Evolutionary conservation across 1,140 invertebrate species (phyloP).

Genomic region (Drosophila oshimai): DNA sequence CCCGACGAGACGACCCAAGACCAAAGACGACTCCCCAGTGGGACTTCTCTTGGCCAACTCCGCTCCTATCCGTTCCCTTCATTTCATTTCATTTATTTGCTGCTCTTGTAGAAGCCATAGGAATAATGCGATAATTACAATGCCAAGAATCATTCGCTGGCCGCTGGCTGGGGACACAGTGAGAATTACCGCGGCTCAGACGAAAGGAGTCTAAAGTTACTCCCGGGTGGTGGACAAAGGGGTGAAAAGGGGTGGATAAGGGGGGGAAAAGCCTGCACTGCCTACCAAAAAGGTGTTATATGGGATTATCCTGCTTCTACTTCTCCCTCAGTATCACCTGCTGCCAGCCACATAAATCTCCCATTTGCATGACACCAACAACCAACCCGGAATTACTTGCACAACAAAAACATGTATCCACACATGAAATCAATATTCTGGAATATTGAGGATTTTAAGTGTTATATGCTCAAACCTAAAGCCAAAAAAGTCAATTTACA

Average conservation of each 20-base stretch:
- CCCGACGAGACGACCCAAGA: too few relatives aligned
- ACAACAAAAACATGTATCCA: too few relatives aligned
- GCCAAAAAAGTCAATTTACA: too few relatives aligned
- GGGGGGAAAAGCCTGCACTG: not conserved
- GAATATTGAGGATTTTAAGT: too few relatives aligned
- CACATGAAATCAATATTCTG: too few relatives aligned
- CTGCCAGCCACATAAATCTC: slow-evolving; percentile 27
- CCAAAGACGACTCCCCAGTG: slow-evolving; percentile 6
- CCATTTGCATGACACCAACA: too few relatives aligned
- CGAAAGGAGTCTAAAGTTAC: slow-evolving; percentile 26
- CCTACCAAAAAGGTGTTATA: not conserved
- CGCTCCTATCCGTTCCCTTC: not conserved
- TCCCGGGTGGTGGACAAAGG: too few relatives aligned
- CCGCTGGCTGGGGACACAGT: not conserved
- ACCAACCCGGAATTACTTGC: too few relatives aligned
- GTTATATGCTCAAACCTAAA: too few relatives aligned
- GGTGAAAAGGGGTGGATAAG: not conserved
- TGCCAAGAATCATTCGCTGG: slow-evolving; percentile 56
- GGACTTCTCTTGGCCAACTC: not conserved
- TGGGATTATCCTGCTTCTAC: slow-evolving; percentile 25
- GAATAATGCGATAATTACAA: slow-evolving; percentile 75
- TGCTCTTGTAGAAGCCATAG: slow-evolving; percentile 55
- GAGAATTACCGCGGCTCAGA: slow-evolving; percentile 26
- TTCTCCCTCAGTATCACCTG: slow-evolving; percentile 30
- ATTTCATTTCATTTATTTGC: not conserved